phyloP scores from a whole-genome alignment of 2,113 vertebrate genomes.

The Neodontobutis hainanensis region DNA sequence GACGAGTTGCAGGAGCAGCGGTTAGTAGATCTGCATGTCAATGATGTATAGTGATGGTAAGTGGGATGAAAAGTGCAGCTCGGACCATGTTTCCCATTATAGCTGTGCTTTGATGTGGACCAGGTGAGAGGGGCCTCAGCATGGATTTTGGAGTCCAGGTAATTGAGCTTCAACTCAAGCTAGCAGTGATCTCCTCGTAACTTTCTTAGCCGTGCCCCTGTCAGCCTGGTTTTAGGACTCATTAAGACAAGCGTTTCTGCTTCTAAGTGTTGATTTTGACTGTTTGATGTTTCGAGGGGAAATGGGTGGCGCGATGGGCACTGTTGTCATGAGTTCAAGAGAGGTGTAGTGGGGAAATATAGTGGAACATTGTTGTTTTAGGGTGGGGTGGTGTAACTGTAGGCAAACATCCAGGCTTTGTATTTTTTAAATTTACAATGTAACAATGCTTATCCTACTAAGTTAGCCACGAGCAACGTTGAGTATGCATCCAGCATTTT shows the following conservation, averaged over 20 bases:
- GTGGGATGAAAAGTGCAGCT: conserved; percentile 35
- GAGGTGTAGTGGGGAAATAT: neutral
- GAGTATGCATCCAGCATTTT: too few relatives aligned
- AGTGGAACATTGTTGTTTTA: neutral
- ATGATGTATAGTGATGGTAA: conserved; percentile 1
- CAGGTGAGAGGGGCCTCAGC: conserved; percentile 42
- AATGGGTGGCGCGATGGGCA: conserved; percentile 8
- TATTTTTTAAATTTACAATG: too few relatives aligned
- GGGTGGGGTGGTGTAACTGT: neutral
- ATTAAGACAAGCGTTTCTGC: conserved; percentile 33
- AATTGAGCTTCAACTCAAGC: conserved; percentile 30
- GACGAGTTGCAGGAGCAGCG: neutral
- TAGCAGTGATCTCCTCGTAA: conserved; percentile 24
- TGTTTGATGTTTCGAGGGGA: conserved; percentile 31
- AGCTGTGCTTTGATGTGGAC: conserved; percentile 59
- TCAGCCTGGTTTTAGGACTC: conserved; percentile 26
- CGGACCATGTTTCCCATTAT: conserved; percentile 30
- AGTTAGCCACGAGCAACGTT: too few relatives aligned
- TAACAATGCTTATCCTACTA: too few relatives aligned
- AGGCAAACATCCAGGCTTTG: neutral
- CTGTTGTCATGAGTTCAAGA: neutral
- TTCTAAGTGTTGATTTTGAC: conserved; percentile 33
- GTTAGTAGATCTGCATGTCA: neutral
- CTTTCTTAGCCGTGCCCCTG: conserved; percentile 16
- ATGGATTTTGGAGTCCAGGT: conserved; percentile 29